phyloP scores from a whole-genome alignment of 2,888 invertebrate genomes.

The Panopea generosa region DNA sequence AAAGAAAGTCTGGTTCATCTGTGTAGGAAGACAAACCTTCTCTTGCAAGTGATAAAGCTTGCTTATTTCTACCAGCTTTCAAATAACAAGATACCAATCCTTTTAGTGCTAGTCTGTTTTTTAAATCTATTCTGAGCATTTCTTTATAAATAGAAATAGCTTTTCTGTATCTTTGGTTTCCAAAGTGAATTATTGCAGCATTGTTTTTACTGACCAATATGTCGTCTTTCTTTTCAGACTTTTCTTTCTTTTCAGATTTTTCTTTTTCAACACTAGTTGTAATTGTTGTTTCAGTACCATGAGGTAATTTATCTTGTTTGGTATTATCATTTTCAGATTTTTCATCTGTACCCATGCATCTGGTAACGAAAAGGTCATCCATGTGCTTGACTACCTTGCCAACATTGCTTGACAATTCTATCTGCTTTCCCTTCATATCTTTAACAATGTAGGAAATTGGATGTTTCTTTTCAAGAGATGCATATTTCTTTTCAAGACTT shows the following conservation, averaged over 20 bases:
- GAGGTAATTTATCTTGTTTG: neutral
- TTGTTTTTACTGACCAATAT: constrained; percentile 22
- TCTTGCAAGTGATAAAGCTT: constrained; percentile 40
- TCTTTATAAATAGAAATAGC: constrained; percentile 60
- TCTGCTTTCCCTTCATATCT: constrained; percentile 35
- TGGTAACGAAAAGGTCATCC: constrained; percentile 59
- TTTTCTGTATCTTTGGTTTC: constrained; percentile 53
- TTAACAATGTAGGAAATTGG: constrained; percentile 7
- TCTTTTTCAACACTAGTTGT: neutral
- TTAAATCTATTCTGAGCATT: constrained; percentile 35
- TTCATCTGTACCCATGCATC: constrained; percentile 8
- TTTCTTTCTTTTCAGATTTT: neutral
- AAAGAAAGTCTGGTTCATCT: constrained; percentile 30
- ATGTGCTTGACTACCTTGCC: constrained; percentile 46
- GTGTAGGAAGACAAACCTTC: constrained; percentile 32
- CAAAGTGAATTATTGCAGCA: constrained; percentile 47
- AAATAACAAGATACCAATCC: constrained; percentile 56
- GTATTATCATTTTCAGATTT: constrained; percentile 4
- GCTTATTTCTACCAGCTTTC: constrained; percentile 50
- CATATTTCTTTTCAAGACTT: constrained; percentile 25
- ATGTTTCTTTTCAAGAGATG: constrained; percentile 1
- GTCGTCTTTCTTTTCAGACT: neutral
- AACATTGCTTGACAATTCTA: constrained; percentile 31
- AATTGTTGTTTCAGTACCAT: neutral
- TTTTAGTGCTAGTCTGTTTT: constrained; percentile 34